A percentile compares a stretch with the other conserved stretches of the same genome.
Conservation (phyloP, 35 echinoderm and acorn worm species). For the Ptychodera flava region DNA sequence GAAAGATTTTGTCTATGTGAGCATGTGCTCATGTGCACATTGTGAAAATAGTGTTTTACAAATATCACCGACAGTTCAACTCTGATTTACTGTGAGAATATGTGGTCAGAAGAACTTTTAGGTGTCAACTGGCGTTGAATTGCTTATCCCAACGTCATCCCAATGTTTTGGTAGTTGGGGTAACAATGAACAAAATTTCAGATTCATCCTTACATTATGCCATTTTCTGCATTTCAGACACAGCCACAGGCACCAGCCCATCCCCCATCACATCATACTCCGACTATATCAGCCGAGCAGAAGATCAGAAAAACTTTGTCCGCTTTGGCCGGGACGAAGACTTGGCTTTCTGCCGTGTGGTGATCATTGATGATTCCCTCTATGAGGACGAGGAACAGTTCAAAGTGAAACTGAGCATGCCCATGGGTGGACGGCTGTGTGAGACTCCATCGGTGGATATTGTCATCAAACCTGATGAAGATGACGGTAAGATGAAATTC, state of each 20-base stretch:
- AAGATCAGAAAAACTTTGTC: conserved; percentile 92
- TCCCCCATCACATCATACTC: conserved; percentile 88
- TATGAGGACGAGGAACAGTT: conserved; percentile 91
- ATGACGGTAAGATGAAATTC: conserved; percentile 71
- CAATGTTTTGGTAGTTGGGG: too few species aligned
- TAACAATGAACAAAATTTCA: too few species aligned
- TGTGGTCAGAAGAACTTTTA: too few species aligned
- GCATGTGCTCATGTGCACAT: too few species aligned
- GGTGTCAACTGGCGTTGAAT: too few species aligned
- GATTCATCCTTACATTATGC: too few species aligned
- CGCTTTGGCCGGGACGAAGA: conserved; percentile 93
- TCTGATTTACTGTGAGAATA: too few species aligned
- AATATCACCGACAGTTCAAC: too few species aligned
- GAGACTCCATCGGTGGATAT: conserved; percentile 53
- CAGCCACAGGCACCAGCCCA: conserved; percentile 92
- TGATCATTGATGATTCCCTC: conserved; percentile 97
- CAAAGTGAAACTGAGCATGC: conserved; percentile 92
- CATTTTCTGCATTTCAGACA: conserved; percentile 30
- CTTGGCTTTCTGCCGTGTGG: conserved; percentile 75
- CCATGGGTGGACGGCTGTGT: conserved; percentile 81
- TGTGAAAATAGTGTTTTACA: too few species aligned
- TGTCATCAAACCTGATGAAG: conserved; percentile 59
- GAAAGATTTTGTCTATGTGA: too few species aligned
- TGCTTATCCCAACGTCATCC: too few species aligned
- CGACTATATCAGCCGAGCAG: conserved; percentile 95